Percentiles rank a stretch among this genome's conserved stretches.
phyloP scores from a whole-genome alignment of 1,140 invertebrate species.

The Palaemon carinicauda region DNA sequence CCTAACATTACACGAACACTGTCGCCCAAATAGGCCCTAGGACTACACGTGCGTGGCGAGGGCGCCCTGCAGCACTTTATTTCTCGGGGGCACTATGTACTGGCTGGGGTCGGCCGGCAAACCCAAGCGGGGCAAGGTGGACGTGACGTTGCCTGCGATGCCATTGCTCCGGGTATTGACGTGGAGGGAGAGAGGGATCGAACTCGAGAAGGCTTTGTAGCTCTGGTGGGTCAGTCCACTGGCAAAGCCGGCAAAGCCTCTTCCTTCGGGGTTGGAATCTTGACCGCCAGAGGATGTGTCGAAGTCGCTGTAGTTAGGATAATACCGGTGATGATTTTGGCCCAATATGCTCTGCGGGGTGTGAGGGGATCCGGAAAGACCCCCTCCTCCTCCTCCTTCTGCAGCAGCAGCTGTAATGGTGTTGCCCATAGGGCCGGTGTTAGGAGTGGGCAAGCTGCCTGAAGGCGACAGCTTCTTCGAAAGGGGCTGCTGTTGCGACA shows the following conservation, averaged over 20 bases:
- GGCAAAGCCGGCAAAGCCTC: conserved; percentile 39
- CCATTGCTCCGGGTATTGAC: conserved; percentile 39
- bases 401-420: neutral
- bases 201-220: conserved; percentile 37
- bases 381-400: neutral
- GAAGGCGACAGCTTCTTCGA: too few relatives aligned
- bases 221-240: conserved; percentile 53
- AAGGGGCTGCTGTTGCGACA: too few relatives aligned
- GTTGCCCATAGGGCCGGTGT: neutral
- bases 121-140: conserved; percentile 46
- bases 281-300: conserved; percentile 12
- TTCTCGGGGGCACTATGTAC: conserved; percentile 58
- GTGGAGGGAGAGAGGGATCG: conserved; percentile 47
- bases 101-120: conserved; percentile 58
- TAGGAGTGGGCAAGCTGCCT: too few relatives aligned
- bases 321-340: conserved; percentile 47
- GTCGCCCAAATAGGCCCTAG: neutral
- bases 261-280: conserved; percentile 36
- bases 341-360: conserved; percentile 35
- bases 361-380: conserved; percentile 1
- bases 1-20: too few relatives aligned
- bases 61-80: conserved; percentile 57
- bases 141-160: conserved; percentile 11
- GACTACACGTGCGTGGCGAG: conserved; percentile 59
- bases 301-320: conserved; percentile 42